Base-by-base conservation (phyloP, 2,797 vertebrate species). In the Corythornis leucogaster region DNA sequence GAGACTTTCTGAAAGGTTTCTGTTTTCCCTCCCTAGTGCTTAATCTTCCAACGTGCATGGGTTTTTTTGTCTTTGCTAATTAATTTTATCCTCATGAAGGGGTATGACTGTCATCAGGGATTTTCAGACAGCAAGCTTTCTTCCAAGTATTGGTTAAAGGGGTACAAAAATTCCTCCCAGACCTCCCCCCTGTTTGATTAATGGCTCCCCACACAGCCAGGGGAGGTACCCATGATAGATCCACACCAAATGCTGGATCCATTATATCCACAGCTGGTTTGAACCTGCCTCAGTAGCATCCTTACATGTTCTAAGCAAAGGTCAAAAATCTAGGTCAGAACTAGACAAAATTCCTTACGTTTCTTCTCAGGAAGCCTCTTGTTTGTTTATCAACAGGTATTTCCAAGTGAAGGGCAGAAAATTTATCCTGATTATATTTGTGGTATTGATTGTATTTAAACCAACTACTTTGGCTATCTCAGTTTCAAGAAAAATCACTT, bases 101-200 rank as follows among this genome's bases (percentile, higher is more conserved):
- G 13, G 15, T 58, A 38, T 21, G 0, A 0, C 67, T 59, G 7
- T 69, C 93, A 89, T 18, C 26, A 51, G 70, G 88, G 76, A 59
- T 63, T 92, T 94, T 69, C 70, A 35, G 43, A 42, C 1, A 2
- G 38, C 61, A 66, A 26, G 25, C 22, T 82, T 85, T 35, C 61
- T 84, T 89, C 51, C 54, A 86, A 89, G 74, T 93, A 87, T 94
- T 94, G 95, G 61, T 77, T 77, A 48, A 81, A 83, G 46, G 40
- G n/a, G n/a, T 85, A n/a, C 7, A 82, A 66, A 78, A 61, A 66
- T 58, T 18, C 40, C 50, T 84, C 59, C 40, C 48, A 81, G 66
- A 87, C 13, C 51, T 90, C 46, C 38, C 18, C 15, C 15, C 38
- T 88, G 64, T 87, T 86, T 87, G 67, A 75, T 20, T 82, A 58